phyloP scores from a whole-genome alignment of 37 sponge, comb jelly and placozoan species.

The Diacarnus erythraeanus region DNA sequence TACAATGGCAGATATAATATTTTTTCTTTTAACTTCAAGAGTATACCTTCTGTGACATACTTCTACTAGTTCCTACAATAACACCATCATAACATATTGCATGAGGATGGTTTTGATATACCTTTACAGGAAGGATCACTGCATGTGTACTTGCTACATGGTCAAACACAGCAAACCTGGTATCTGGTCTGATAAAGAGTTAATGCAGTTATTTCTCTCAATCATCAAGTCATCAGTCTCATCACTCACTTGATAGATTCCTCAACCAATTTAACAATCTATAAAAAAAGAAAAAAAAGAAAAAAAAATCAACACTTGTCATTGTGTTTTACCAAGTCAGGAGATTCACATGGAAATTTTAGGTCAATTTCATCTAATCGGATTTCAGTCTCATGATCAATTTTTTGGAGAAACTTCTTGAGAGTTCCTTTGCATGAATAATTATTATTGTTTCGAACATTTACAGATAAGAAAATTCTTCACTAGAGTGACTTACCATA shows the following conservation, averaged over 20 bases:
- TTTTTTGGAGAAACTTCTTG: conserved; percentile 42
- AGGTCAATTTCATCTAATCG: conserved; percentile 35
- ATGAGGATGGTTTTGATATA: background rate
- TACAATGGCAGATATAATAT: background rate
- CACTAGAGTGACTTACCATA: conserved; percentile 82
- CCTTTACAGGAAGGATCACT: conserved; percentile 71
- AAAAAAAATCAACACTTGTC: background rate
- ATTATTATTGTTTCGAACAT: too few relatives aligned
- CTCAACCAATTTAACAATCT: conserved; percentile 24
- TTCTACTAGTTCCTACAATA: conserved; percentile 44
- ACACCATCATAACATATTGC: background rate
- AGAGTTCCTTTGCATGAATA: conserved; percentile 5
- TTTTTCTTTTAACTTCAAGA: background rate
- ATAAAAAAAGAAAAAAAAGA: background rate
- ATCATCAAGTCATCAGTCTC: background rate
- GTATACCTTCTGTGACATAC: conserved; percentile 51
- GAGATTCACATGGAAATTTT: conserved; percentile 42
- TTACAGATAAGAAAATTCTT: too few relatives aligned
- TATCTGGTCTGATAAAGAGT: conserved; percentile 36
- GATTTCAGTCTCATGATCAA: conserved; percentile 6
- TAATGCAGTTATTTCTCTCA: background rate
- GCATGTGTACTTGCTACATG: conserved; percentile 77
- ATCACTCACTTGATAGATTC: conserved; percentile 7
- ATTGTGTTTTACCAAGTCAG: conserved; percentile 1
- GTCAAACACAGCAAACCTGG: conserved; percentile 69